Percentiles rank a stretch among this genome's conserved stretches.
Conservation (phyloP, 1,140 invertebrate genomes). For the Carcinoscorpius rotundicauda region DNA sequence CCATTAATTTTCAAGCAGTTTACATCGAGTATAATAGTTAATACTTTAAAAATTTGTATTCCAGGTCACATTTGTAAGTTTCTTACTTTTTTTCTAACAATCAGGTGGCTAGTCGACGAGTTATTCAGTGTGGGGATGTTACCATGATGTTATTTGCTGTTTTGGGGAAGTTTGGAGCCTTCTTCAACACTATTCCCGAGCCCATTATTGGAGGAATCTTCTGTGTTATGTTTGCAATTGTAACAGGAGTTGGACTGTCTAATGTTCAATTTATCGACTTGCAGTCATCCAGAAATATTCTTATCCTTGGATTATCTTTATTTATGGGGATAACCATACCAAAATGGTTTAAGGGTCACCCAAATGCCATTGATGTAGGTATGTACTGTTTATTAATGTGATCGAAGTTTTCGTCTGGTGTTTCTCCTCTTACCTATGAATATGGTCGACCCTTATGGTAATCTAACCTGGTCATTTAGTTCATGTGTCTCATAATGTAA, state of each 20-base stretch:
- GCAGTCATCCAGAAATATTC: slow-evolving; percentile 63
- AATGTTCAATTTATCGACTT: slow-evolving; percentile 68
- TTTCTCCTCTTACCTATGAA: no score
- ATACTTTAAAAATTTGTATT: no score
- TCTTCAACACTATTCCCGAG: slow-evolving; percentile 76
- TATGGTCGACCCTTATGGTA: no score
- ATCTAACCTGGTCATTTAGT: no score
- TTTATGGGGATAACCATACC: slow-evolving; percentile 67
- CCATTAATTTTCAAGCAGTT: no score
- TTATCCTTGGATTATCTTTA: slow-evolving; percentile 71
- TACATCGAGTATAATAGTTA: no score
- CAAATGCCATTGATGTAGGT: slow-evolving; percentile 29
- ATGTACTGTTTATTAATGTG: no score
- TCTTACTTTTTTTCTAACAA: no score
- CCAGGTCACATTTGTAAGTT: no score
- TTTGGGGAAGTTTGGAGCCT: slow-evolving; percentile 65
- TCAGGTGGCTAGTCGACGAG: slow-evolving; percentile 9
- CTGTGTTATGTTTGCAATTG: slow-evolving; percentile 76
- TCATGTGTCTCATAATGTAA: no score
- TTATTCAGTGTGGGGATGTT: slow-evolving; percentile 34
- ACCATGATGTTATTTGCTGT: slow-evolving; percentile 66
- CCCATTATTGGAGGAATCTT: slow-evolving; percentile 75
- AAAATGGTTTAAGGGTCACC: slow-evolving; percentile 55
- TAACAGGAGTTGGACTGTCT: slow-evolving; percentile 63
- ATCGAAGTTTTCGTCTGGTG: no score